phyloP scores from a whole-genome alignment of 1,140 invertebrate genomes.

The Drosophila quadrilineata region DNA sequence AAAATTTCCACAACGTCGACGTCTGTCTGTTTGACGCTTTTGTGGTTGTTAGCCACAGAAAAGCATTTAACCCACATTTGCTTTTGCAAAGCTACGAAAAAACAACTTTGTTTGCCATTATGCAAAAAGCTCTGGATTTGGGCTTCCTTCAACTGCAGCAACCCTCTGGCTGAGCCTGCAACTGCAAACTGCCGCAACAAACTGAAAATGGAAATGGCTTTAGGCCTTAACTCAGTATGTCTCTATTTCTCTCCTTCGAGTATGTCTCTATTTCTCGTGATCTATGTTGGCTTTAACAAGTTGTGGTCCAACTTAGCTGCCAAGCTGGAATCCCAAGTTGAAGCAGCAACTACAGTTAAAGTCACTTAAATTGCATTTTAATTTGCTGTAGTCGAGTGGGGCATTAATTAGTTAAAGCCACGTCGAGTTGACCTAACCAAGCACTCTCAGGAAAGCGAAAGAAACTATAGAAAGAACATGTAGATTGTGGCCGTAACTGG shows the following conservation, averaged over 20 bases:
- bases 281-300: slow-evolving; percentile 46
- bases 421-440: background rate
- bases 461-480: too few species aligned
- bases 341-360: slow-evolving; percentile 25
- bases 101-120: slow-evolving; percentile 51
- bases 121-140: slow-evolving; percentile 46
- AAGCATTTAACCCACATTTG: slow-evolving; percentile 77
- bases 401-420: slow-evolving; percentile 66
- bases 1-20: slow-evolving; percentile 47
- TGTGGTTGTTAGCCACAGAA: slow-evolving; percentile 59
- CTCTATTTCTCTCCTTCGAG: too few species aligned
- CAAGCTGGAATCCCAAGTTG: slow-evolving; percentile 25
- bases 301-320: slow-evolving; percentile 17
- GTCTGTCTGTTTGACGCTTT: slow-evolving; percentile 28
- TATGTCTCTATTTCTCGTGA: background rate
- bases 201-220: too few species aligned
- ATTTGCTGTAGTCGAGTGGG: slow-evolving; percentile 58
- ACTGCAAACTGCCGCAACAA: too few species aligned
- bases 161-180: slow-evolving; percentile 11
- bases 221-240: too few species aligned
- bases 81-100: slow-evolving; percentile 29
- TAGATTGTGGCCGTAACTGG: slow-evolving; percentile 11
- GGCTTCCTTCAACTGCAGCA: slow-evolving; percentile 13
- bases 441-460: slow-evolving; percentile 10
- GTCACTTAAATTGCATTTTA: slow-evolving; percentile 68